phyloP scores from a whole-genome alignment of 2,113 vertebrate genomes.

The Prunella fulvescens region DNA sequence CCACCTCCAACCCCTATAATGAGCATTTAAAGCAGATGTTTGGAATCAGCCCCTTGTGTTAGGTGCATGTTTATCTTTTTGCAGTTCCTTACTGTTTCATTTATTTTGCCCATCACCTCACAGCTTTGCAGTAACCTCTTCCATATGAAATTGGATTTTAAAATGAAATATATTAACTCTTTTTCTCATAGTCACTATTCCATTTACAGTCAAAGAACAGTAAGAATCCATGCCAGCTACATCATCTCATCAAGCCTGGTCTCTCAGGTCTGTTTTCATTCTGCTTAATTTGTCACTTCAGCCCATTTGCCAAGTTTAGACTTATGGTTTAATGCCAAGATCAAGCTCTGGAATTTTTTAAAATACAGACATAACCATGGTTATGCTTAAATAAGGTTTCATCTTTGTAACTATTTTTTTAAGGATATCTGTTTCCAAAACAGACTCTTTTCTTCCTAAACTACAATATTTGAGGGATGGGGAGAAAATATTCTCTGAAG shows the following conservation, averaged over 20 bases:
- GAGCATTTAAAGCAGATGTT: background rate
- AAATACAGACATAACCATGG: background rate
- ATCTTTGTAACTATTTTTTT: background rate
- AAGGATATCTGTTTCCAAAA: background rate
- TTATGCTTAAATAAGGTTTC: background rate
- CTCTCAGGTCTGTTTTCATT: constrained; percentile 38
- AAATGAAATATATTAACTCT: background rate
- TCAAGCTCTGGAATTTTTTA: background rate
- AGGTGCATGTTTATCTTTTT: background rate
- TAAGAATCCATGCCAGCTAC: background rate
- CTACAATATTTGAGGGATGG: background rate
- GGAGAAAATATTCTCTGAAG: background rate
- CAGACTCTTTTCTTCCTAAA: background rate
- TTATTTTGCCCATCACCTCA: background rate
- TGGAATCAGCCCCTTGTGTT: background rate
- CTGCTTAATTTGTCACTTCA: constrained; percentile 41
- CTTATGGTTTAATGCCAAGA: background rate
- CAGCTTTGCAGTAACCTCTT: background rate
- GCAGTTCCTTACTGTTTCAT: background rate
- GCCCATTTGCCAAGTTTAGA: background rate
- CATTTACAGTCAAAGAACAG: background rate
- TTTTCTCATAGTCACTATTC: background rate
- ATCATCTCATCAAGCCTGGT: background rate
- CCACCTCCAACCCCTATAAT: accelerated
- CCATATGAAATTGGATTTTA: background rate